phyloP scores from a whole-genome alignment of 2,113 vertebrate genomes.

The Eudyptes chrysolophus region DNA sequence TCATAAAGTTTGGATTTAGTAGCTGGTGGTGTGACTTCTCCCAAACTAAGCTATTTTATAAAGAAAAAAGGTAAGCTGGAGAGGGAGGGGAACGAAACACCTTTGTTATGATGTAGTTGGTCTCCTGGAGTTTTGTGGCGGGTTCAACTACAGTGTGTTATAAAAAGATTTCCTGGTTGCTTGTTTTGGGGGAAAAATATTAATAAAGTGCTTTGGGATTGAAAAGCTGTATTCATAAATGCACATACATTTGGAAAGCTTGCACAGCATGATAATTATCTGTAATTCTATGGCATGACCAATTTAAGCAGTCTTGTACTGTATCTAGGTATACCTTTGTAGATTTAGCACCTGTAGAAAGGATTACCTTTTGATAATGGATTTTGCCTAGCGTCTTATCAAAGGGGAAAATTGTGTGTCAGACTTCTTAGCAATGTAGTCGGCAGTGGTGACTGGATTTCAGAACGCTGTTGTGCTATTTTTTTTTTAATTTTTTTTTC shows the following conservation, averaged over 20 bases:
- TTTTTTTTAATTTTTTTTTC: background rate
- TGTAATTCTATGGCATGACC: background rate
- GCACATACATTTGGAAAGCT: background rate
- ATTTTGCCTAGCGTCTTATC: background rate
- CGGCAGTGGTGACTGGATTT: background rate
- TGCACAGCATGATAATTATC: background rate
- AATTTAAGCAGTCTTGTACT: background rate
- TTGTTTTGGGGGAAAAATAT: background rate
- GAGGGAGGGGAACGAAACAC: background rate
- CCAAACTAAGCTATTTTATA: background rate
- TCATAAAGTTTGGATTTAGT: background rate
- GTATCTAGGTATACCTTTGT: background rate
- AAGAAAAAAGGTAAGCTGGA: background rate
- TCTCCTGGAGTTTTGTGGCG: background rate
- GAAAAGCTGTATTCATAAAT: background rate
- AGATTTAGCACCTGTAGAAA: background rate
- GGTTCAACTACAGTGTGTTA: rapidly evolving
- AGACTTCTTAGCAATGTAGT: background rate
- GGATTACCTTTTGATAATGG: background rate
- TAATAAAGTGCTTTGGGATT: background rate
- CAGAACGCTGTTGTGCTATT: background rate
- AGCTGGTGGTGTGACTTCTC: background rate
- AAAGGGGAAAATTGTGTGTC: background rate
- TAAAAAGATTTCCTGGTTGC: background rate
- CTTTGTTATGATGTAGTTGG: background rate